Base-by-base conservation (phyloP, 2,113 vertebrate genomes). In the Saguinus midas region DNA sequence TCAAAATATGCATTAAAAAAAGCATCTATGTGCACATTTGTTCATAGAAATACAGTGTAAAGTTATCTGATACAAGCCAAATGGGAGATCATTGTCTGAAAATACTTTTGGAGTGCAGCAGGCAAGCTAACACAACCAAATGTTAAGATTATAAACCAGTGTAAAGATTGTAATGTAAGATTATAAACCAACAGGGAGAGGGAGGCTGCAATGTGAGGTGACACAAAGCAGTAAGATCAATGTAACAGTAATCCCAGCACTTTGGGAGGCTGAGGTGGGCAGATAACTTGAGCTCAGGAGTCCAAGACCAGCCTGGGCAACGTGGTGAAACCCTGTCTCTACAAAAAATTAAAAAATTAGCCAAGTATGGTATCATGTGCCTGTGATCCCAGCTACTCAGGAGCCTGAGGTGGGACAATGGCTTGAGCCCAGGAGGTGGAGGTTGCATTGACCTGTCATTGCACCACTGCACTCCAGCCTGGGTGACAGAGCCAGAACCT, bases 11-110 rank as follows among this genome's bases (percentile, higher is more conserved):
- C 61, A 64, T 64, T 61, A 29, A 68, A 68, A 68, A 91, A 90
- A 9, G 83, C 40, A 81, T 93, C 87, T 52, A 45, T 11, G 40
- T 12, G 48, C 48, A 95, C 79, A 96, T 87, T 84, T 91, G 50
- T 85, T 96, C 86, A 96, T 23, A 64, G 43, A 88, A 85, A 76
- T 61, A 87, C 52, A 61, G 55, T 80, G 9, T 61, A 86, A 93
- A 88, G 90, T 91, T 86, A 91, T 91, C 89, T 87, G 83, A 96
- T 50, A 91, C 13, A 87, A 89, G 76, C 83, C 76, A 87, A 97
- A 55, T 27, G 27, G 72, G 37, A 94, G 48, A 91, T 72, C 35
- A 84, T 55, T 52, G 29, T 75, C 79, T 79, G 82, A 86, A 95
- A 97, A 94, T 72, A 75, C 9, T 82, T 95, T 73, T 90, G 68